A percentile compares a stretch with the other conserved stretches of the same genome.
phyloP scores from a whole-genome alignment of 2,888 invertebrate genomes.

The Frankliniella fusca region DNA sequence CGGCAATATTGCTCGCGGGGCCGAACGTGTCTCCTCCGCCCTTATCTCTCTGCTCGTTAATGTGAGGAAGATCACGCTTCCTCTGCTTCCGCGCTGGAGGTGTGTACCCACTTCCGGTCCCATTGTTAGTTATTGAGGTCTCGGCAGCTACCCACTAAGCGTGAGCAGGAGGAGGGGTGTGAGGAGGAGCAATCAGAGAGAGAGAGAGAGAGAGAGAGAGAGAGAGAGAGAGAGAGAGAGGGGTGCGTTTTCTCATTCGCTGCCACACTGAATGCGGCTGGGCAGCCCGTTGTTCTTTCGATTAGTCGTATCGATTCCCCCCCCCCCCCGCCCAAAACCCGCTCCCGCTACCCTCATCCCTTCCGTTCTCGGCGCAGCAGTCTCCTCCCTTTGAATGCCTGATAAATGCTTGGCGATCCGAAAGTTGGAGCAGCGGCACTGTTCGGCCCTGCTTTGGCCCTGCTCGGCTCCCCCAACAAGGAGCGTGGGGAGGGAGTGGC shows the following conservation, averaged over 20 bases:
- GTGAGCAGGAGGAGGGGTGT: background rate
- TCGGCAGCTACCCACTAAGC: too few relatives aligned
- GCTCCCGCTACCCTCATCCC: background rate
- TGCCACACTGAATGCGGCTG: background rate
- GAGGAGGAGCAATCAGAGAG: background rate
- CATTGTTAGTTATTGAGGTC: too few relatives aligned
- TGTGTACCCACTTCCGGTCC: background rate
- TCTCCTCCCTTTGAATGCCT: background rate
- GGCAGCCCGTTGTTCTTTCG: background rate
- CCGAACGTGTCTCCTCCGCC: too few relatives aligned
- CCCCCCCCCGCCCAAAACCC: background rate
- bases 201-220: background rate
- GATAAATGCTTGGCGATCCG: conserved; percentile 18
- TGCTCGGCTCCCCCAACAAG: too few relatives aligned
- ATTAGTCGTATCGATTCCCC: background rate
- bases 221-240: background rate
- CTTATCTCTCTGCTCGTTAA: background rate
- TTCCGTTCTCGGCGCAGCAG: too few relatives aligned
- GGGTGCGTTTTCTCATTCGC: too few relatives aligned
- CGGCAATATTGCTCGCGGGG: conserved; percentile 2
- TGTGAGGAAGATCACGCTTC: conserved; percentile 16
- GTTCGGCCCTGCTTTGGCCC: too few relatives aligned
- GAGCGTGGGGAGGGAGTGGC: too few relatives aligned
- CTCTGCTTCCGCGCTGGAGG: background rate
- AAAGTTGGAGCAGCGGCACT: background rate